Base-by-base conservation (phyloP, 2,797 vertebrate species). In the Gephyroberyx darwinii region DNA sequence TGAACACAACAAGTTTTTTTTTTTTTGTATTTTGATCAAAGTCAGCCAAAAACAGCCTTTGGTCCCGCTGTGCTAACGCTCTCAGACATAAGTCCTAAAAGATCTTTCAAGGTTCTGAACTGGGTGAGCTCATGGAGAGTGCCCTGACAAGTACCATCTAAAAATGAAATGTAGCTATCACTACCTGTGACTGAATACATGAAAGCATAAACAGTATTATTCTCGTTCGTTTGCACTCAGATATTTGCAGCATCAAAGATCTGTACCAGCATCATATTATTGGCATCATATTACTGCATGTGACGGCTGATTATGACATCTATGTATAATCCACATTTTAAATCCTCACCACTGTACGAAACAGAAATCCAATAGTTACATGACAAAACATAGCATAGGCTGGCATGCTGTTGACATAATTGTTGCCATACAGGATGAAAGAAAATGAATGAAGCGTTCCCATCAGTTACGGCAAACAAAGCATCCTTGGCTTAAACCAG, bases 71-170 rank as follows among this genome's bases (percentile, higher is more conserved):
- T 16, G 54, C 61, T 63, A 75, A 79, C 41, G 60, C 55, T 20
- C n/a, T 78, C 64, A 74, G 76, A 82, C 52, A 31, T 39, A 56
- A 77, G 71, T 84, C 50, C 61, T 71, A 52, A 74, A 72, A 83
- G 69, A 80, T 80, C 77, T 83, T 65, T 60, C 77, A 67, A 59
- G 16, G 68, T 69, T 77, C 71, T 75, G 69, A 81, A 76, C 66
- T 5, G 31, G n/a, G 51, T 37, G 37, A 64, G 68, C 55, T 65
- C 75, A 71, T 22, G 71, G 66, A n/a, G 60, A 67, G 37, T 52
- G 47, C n/a, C 30, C 9, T 53, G 78, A 86, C 65, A 58, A 30
- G 69, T 5, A 10, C 31, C 20, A 53, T 43, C 53, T 58, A 8
- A 50, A 65, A 62, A 62, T 48, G 26, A 75, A 74, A 82, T 19